phyloP scores from a whole-genome alignment of 2,888 invertebrate species.

The Ephialtes manifestator region DNA sequence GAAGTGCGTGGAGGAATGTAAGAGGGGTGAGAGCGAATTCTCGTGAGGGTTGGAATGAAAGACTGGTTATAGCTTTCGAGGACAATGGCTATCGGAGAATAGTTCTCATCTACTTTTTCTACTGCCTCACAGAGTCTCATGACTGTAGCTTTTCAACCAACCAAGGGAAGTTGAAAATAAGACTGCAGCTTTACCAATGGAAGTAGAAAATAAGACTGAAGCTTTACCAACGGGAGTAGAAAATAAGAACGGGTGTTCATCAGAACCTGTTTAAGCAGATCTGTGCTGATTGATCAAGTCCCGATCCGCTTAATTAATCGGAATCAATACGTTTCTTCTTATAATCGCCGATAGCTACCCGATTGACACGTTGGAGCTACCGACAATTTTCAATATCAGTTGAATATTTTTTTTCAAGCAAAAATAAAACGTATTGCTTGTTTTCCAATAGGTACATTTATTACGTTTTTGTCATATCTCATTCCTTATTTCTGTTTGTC shows the following conservation, averaged over 20 bases:
- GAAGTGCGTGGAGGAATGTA: slow-evolving; percentile 15
- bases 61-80: slow-evolving; percentile 13
- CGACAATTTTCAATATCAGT: no score
- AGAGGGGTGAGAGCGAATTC: slow-evolving; percentile 13
- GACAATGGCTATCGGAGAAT: slow-evolving; percentile 42
- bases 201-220: neutral
- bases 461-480: no score
- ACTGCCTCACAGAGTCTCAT: slow-evolving; percentile 12
- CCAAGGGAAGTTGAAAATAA: neutral
- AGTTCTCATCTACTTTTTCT: slow-evolving; percentile 22
- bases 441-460: no score
- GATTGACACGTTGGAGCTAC: no score
- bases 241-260: neutral
- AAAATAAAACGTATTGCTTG: no score
- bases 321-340: no score
- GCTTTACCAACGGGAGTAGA: neutral
- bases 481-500: no score
- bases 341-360: no score
- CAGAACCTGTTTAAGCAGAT: neutral
- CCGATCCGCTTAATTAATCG: no score
- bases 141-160: neutral
- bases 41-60: slow-evolving; percentile 21
- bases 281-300: no score
- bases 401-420: no score
- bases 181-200: neutral